Conservation (phyloP, 2,888 invertebrate genomes). For the Melipona beecheii region DNA sequence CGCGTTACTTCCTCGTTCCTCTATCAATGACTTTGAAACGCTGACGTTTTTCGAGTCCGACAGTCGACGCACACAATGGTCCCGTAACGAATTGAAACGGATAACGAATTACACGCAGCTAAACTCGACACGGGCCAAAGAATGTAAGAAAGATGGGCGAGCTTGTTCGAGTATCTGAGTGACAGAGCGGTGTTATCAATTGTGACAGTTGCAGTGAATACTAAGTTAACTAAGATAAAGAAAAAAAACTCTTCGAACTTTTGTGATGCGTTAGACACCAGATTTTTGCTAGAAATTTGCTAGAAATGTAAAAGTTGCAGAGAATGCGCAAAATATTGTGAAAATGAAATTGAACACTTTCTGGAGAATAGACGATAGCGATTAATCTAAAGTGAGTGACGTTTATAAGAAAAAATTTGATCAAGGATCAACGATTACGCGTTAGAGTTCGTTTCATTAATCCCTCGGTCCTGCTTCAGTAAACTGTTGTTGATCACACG, state of each 20-base stretch:
- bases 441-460: slow-evolving; percentile 61
- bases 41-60: slow-evolving; percentile 11
- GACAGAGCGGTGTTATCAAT: background rate
- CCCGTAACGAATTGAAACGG: slow-evolving; percentile 52
- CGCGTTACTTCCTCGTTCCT: slow-evolving; percentile 20
- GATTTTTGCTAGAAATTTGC: background rate
- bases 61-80: slow-evolving; percentile 35
- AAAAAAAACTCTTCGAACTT: background rate
- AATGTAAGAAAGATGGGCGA: slow-evolving; percentile 20
- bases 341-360: no score
- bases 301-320: background rate
- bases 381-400: no score
- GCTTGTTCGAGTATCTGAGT: slow-evolving; percentile 16
- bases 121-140: background rate
- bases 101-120: slow-evolving; percentile 29
- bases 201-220: slow-evolving; percentile 18
- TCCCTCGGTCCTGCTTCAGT: slow-evolving; percentile 2
- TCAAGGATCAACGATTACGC: slow-evolving; percentile 21
- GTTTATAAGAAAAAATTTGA: slow-evolving; percentile 15
- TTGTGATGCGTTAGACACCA: background rate
- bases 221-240: slow-evolving; percentile 9
- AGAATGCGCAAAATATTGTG: background rate
- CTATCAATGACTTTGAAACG: slow-evolving; percentile 37
- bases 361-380: no score
- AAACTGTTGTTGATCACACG: slow-evolving; percentile 55